phyloP scores from a whole-genome alignment of 2,888 invertebrate species.

The Dione vanillae region DNA sequence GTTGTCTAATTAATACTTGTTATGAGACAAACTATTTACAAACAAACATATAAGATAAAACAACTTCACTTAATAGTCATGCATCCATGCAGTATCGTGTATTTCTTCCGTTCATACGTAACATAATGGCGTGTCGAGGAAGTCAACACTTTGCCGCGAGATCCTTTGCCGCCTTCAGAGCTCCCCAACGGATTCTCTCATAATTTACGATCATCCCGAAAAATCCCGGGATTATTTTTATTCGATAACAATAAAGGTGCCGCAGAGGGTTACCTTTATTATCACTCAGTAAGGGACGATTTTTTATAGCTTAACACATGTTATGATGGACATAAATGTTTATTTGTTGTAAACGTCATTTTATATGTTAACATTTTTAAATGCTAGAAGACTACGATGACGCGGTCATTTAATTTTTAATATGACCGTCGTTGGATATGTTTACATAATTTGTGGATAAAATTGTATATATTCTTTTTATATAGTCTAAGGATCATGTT shows the following conservation, averaged over 20 bases:
- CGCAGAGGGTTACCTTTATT: conserved; percentile 82
- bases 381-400: not conserved
- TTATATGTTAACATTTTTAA: conserved; percentile 5
- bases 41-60: no score
- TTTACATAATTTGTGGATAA: no score
- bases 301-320: conserved; percentile 80
- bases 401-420: not conserved
- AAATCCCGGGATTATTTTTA: conserved; percentile 83
- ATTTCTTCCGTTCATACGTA: conserved; percentile 30
- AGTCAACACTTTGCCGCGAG: conserved; percentile 53
- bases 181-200: conserved; percentile 72
- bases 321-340: conserved; percentile 56
- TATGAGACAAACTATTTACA: not conserved
- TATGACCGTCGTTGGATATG: no score
- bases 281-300: conserved; percentile 77
- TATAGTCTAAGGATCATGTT: not conserved
- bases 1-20: no score
- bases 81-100: conserved; percentile 19
- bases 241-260: conserved; percentile 84
- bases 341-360: conserved; percentile 28
- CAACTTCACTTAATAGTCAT: not conserved
- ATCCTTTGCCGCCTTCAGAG: conserved; percentile 49
- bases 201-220: conserved; percentile 83
- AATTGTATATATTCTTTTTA: not conserved
- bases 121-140: conserved; percentile 48